Conservation (phyloP, 2,113 vertebrate genomes). For the Conger conger region DNA sequence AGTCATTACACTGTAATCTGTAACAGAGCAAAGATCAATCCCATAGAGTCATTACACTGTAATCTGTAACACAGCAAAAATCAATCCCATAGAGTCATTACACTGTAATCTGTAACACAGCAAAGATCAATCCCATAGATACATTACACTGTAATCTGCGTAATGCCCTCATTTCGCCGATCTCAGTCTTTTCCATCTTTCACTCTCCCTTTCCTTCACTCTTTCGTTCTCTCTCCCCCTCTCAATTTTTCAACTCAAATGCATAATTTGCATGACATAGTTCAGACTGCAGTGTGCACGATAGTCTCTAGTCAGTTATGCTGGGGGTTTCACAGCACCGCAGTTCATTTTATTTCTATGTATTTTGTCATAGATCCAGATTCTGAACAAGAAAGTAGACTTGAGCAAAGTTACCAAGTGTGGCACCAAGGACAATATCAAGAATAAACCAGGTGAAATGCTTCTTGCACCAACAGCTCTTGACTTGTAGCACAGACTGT, state of each 20-base stretch:
- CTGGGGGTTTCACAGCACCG: not conserved
- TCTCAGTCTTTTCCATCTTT: too few species aligned
- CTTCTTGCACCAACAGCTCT: not conserved
- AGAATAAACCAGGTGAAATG: conserved; percentile 84
- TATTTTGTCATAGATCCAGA: conserved; percentile 79
- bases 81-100: not conserved
- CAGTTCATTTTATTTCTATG: not conserved
- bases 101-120: not conserved
- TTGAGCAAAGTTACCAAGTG: conserved; percentile 93
- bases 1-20: not conserved
- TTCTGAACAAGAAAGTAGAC: conserved; percentile 91
- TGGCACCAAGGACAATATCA: conserved; percentile 92
- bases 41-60: too few species aligned
- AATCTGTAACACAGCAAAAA: not conserved
- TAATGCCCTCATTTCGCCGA: not conserved
- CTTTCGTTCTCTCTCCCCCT: not conserved
- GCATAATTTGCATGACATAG: too few species aligned
- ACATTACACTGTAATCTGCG: not conserved
- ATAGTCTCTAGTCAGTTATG: not conserved
- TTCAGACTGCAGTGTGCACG: too few species aligned
- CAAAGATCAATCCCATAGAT: not conserved
- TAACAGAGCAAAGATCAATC: not conserved
- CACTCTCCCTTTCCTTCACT: not conserved
- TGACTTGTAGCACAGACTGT: not conserved
- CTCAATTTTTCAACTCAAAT: too few species aligned